Conservation (phyloP, 2,797 vertebrate genomes). For the Sphenodon punctatus region DNA sequence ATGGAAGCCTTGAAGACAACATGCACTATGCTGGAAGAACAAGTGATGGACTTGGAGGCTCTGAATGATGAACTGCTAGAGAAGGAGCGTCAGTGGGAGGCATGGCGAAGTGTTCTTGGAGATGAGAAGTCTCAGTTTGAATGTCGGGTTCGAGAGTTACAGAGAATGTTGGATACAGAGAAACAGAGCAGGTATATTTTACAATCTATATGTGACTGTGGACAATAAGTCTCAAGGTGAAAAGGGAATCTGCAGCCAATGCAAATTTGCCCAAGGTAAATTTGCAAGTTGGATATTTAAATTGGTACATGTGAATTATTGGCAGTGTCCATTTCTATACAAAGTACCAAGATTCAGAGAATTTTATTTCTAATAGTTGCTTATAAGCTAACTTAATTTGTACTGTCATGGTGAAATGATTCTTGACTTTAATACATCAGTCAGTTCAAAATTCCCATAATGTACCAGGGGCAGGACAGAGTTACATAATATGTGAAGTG, state of each 20-base stretch:
- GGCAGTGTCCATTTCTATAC: constrained; percentile 35
- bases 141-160: constrained; percentile 90
- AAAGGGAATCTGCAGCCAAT: constrained; percentile 58
- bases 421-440: constrained; percentile 16
- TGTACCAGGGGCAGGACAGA: background rate
- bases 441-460: constrained; percentile 13
- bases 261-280: constrained; percentile 46
- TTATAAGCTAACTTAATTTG: constrained; percentile 27
- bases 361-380: constrained; percentile 26
- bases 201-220: too few species aligned
- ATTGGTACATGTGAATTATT: constrained; percentile 48
- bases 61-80: constrained; percentile 94
- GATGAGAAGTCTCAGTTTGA: constrained; percentile 95
- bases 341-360: background rate
- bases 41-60: constrained; percentile 95
- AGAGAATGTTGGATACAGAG: constrained; percentile 92
- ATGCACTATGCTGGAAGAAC: constrained; percentile 97
- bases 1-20: constrained; percentile 98
- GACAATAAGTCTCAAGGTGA: too few species aligned
- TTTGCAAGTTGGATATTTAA: constrained; percentile 57
- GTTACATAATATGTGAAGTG: constrained; percentile 25
- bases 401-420: background rate
- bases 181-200: constrained; percentile 90
- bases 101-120: constrained; percentile 90
- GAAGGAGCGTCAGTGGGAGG: constrained; percentile 96